phyloP scores from a whole-genome alignment of 2,113 vertebrate species.

The Harpagus bidentatus region DNA sequence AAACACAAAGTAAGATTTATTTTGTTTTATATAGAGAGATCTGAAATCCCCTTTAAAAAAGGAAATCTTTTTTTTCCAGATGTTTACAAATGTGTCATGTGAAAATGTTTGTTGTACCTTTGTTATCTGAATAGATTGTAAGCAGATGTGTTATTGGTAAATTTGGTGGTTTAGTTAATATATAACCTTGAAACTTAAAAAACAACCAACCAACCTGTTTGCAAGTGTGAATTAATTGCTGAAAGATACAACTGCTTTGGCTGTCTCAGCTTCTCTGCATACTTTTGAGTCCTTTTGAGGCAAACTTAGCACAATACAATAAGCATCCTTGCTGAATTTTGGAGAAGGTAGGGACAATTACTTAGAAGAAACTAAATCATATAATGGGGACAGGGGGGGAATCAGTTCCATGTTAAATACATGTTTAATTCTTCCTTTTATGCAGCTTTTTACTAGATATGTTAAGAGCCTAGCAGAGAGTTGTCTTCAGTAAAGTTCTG shows the following conservation, averaged over 20 bases:
- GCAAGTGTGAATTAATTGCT: neutral
- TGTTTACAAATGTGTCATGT: neutral
- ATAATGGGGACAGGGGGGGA: neutral
- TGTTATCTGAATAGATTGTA: neutral
- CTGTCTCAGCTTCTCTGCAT: neutral
- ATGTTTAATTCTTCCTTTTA: neutral
- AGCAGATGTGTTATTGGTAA: neutral
- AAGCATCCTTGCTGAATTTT: neutral
- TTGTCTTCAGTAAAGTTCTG: neutral
- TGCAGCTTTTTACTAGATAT: neutral
- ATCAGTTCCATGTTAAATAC: neutral
- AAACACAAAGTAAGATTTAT: constrained; percentile 85
- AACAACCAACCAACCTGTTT: neutral
- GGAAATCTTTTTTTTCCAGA: neutral
- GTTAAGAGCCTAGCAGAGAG: neutral
- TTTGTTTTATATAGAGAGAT: neutral
- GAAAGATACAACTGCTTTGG: neutral
- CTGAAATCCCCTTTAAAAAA: neutral
- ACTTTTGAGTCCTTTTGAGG: neutral
- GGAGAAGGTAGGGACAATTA: neutral
- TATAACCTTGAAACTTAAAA: neutral
- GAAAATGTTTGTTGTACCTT: neutral
- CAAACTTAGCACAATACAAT: neutral
- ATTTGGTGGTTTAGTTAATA: neutral
- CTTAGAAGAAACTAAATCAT: neutral